Percentiles rank a stretch among this genome's conserved stretches.
These are phyloP conservation scores for Prenolepis imparis DNA, from an alignment of 2,888 invertebrate species.

Conservation along the genomic window DNA sequence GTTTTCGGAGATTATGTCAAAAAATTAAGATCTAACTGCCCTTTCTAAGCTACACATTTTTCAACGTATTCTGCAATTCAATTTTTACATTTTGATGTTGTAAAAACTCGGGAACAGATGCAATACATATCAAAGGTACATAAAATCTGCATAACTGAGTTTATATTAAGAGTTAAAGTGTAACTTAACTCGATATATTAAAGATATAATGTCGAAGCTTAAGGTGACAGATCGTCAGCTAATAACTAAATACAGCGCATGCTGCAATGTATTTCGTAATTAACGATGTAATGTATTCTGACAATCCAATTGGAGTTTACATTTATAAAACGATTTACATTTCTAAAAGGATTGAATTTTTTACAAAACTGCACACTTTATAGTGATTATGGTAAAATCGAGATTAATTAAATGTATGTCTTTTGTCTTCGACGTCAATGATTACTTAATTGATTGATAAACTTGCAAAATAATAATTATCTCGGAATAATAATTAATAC, in stretches of 20 bases:
- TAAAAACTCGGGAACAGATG: background rate
- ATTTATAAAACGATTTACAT: background rate
- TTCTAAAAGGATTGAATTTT: background rate
- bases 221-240: background rate
- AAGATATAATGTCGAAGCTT: background rate
- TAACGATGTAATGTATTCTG: background rate
- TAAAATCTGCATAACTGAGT: background rate
- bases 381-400: background rate
- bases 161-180: background rate
- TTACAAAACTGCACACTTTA: background rate
- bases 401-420: constrained; percentile 5
- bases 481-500: background rate
- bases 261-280: background rate
- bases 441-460: too few relatives aligned
- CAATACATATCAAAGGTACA: background rate
- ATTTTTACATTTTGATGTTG: background rate
- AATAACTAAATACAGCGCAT: background rate
- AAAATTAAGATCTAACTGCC: background rate
- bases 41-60: background rate
- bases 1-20: background rate
- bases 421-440: background rate
- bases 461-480: too few relatives aligned
- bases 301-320: background rate
- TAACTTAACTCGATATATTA: background rate
- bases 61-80: background rate